Base-by-base conservation (phyloP, 2,113 vertebrate genomes). In the Megaptera novaeangliae region DNA sequence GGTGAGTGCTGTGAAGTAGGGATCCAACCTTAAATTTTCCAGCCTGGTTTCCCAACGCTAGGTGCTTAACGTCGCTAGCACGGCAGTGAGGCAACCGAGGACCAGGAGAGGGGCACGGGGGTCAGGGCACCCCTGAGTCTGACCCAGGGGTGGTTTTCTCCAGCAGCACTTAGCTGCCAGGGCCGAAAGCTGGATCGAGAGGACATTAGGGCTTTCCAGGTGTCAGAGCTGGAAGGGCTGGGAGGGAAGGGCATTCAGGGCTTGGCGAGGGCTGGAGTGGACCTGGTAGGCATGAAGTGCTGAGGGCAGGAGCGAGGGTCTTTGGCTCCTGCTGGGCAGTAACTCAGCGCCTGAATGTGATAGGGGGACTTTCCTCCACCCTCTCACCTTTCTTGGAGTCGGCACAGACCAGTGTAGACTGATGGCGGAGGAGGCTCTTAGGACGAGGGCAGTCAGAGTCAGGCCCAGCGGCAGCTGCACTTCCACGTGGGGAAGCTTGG, bases 41-140 rank as follows among this genome's bases (percentile, higher is more conserved):
- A 1, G 61, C 21, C 41, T 61, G 46, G 49, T 69, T 86, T 75
- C 63, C 64, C 8, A 25, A 8, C 41, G 81, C 4, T 34, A 17
- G 25, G 39, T 34, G 23, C 82, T 49, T 18, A 69, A 18, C 6
- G 5, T 5, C 11, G 52, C 15, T 27, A 5, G 44, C 61, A 39
- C 3, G 14, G 39, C 6, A 9, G 8, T 29, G 12, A 11, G 74
- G 69, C 63, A 1, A 2, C 20, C 0, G 0, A 39, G 8, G 66
- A 64, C 18, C 2, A 0, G 14, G 36, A 34, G 66, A 41, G 49
- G 64, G 29, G 8, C 5, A 9, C 8, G 0, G n/a, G 66, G n/a
- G 18, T 25, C 41, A 21, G 57, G n/a, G 39, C 14, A 6, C 2
- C 15, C 49, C 63, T 15, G 44, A 44, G 63, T 23, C 36, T 52